These are phyloP conservation scores for Osmerus mordax DNA, from an alignment of 2,113 vertebrate species.

Conservation along the genomic window DNA sequence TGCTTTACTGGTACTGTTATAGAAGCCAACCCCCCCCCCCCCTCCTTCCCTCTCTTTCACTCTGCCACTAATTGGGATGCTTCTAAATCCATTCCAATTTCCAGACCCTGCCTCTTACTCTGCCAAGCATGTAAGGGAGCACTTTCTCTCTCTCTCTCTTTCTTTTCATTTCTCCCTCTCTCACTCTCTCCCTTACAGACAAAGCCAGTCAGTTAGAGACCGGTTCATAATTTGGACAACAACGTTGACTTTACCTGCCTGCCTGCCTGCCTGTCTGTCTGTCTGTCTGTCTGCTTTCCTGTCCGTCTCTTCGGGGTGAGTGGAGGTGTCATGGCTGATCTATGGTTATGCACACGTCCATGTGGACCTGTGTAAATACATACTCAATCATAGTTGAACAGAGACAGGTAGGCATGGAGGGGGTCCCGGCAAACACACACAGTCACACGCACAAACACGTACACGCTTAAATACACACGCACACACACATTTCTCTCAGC, in stretches of 20 bases:
- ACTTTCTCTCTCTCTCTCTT: background rate
- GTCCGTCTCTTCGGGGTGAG: too few relatives aligned
- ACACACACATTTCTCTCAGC: background rate
- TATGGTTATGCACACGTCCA: too few relatives aligned
- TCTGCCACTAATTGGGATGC: constrained; percentile 13
- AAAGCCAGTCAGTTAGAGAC: too few relatives aligned
- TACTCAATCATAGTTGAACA: background rate
- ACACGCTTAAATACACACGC: background rate
- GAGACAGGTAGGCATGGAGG: background rate
- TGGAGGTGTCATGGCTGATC: too few relatives aligned
- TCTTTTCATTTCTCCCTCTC: background rate
- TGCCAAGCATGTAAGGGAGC: background rate
- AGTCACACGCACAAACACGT: background rate
- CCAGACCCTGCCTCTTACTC: background rate
- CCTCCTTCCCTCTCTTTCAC: background rate
- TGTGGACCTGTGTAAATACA: background rate
- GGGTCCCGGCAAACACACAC: background rate
- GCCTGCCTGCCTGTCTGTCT: background rate
- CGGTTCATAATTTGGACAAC: too few relatives aligned
- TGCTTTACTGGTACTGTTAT: constrained; percentile 23
- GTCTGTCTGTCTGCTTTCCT: too few relatives aligned
- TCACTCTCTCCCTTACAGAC: background rate
- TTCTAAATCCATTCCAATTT: constrained; percentile 13
- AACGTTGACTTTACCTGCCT: background rate
- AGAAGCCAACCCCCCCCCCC: background rate